These are phyloP conservation scores for Schizopygopsis malacanthus DNA, from an alignment of 2,797 vertebrate genomes.

Conservation along the genomic window DNA sequence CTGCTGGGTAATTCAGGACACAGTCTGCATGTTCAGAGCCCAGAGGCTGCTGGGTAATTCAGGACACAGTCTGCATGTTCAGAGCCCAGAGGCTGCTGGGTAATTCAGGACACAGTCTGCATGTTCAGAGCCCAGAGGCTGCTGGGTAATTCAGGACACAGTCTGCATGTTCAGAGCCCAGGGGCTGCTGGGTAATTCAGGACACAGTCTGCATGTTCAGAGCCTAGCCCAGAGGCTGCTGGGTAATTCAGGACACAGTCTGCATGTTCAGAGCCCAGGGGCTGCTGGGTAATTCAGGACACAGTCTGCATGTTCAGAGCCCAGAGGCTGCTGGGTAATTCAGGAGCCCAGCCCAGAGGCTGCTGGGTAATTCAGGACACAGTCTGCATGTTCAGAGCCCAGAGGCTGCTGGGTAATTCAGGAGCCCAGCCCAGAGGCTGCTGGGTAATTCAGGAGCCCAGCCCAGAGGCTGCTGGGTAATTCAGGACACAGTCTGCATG, in stretches of 20 bases:
- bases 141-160: slow-evolving; percentile 31
- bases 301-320: slow-evolving; percentile 71
- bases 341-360: too few relatives aligned
- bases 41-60: slow-evolving; percentile 7
- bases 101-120: slow-evolving; percentile 57
- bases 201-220: slow-evolving; percentile 68
- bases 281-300: slow-evolving; percentile 22
- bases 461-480: slow-evolving; percentile 14
- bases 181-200: slow-evolving; percentile 19
- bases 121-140: too few relatives aligned
- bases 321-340: slow-evolving; percentile 7
- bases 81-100: slow-evolving; percentile 8
- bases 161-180: too few relatives aligned
- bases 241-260: slow-evolving; percentile 40
- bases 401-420: slow-evolving; percentile 18
- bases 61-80: slow-evolving; percentile 67
- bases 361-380: slow-evolving; percentile 32
- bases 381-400: slow-evolving; percentile 73
- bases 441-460: slow-evolving; percentile 33
- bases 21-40: slow-evolving; percentile 72
- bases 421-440: background rate
- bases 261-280: too few relatives aligned
- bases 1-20: slow-evolving; percentile 31
- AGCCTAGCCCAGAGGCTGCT: too few relatives aligned
- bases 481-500: slow-evolving; percentile 66